Base-by-base conservation (phyloP, 2,797 vertebrate species). In the Sebastes jordani region DNA sequence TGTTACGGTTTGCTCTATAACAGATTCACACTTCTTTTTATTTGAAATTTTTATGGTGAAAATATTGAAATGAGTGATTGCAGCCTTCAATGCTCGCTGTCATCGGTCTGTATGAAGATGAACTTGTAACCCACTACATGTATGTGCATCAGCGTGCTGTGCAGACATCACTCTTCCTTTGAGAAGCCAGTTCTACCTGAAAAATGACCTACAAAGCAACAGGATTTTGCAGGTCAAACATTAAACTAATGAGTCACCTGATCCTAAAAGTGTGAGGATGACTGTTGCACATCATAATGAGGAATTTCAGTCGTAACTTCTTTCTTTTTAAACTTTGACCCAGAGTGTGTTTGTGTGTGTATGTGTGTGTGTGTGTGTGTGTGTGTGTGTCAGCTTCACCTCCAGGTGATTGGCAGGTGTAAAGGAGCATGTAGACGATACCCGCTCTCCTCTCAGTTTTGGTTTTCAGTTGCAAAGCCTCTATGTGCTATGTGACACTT, bases 401-500 rank as follows among this genome's bases (percentile, higher is more conserved):
- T 77, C 20, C 18, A 69, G 64, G 77, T 86, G 82, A 91, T 71
- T 83, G 85, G 60, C 88, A 88, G 84, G 66, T 89, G 86, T 86
- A 81, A 83, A 64, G 80, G 58, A 82, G 85, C 76, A 52, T 76
- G 70, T 25, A 81, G 80, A 52, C 14, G 75, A 93, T 78, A 91
- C 83, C 76, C 10, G n/a, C 27, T 62, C 77, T 86, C 80, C 75
- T 86, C 86, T 83, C 69, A 72, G 81, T 89, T 90, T 86, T 82
- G 89, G 91, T 91, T 93, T 94, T 93, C 87, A 84, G 88, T 92
- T 91, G 83, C 87, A 87, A 78, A 84, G 89, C 73, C 68, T 88
- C 80, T 86, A 83, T 90, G 76, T 90, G 91, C 76, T 91, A 91
- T 68, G 86, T 89, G 91, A 95, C 91, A 92, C 92, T 92, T 68